Evolutionary conservation across 2,113 vertebrate genomes (phyloP).

Genomic region (Hippoglossus stenolepis): DNA sequence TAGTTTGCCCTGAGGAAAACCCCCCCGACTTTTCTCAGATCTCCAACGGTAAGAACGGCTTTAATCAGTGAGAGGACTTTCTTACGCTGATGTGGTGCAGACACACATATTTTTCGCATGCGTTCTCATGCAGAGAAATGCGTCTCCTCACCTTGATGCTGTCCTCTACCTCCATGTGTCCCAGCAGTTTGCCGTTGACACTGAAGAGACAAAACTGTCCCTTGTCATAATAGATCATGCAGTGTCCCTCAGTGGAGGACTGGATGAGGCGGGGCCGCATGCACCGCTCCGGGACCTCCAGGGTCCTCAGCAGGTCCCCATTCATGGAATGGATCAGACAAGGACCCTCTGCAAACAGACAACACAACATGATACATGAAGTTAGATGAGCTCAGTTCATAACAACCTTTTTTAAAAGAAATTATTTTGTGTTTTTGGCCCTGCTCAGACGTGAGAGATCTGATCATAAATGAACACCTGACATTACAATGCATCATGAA

Average conservation of each 20-base stretch:
- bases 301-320: slow-evolving; percentile 94
- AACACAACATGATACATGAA: too few species aligned
- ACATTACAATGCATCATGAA: too few species aligned
- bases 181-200: slow-evolving; percentile 93
- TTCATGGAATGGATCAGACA: slow-evolving; percentile 99
- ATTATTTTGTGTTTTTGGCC: too few species aligned
- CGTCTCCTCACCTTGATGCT: slow-evolving; percentile 86
- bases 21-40: slow-evolving; percentile 63
- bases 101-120: slow-evolving; percentile 26
- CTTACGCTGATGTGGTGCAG: slow-evolving; percentile 81
- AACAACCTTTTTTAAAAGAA: too few species aligned
- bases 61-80: slow-evolving; percentile 84
- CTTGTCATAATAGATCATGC: slow-evolving; percentile 93
- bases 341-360: slow-evolving; percentile 87
- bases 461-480: too few species aligned
- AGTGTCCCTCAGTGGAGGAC: slow-evolving; percentile 93
- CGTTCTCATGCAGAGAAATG: background rate
- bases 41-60: slow-evolving; percentile 64
- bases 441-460: too few species aligned
- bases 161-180: slow-evolving; percentile 90
- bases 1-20: slow-evolving; percentile 69
- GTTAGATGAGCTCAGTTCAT: too few species aligned
- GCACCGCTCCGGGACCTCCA: slow-evolving; percentile 88
- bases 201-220: slow-evolving; percentile 94
- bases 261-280: slow-evolving; percentile 91